These are phyloP conservation scores for Icerya purchasi DNA, from an alignment of 2,888 invertebrate species.

Conservation along the genomic window DNA sequence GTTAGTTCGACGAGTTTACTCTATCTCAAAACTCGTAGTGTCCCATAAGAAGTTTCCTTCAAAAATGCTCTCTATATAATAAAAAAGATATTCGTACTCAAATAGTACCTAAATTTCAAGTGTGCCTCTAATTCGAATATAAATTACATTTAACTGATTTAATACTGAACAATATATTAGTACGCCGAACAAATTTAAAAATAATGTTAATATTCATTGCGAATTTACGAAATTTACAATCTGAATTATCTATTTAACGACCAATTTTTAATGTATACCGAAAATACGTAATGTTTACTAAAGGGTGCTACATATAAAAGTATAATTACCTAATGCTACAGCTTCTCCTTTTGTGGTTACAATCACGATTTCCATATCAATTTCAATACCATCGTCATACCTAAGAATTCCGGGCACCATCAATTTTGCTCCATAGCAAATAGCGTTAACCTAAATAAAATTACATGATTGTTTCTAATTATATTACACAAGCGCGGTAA, in stretches of 20 bases:
- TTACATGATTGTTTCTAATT: too few relatives aligned
- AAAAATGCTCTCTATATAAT: too few relatives aligned
- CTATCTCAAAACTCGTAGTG: too few relatives aligned
- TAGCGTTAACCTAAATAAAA: constrained; percentile 72
- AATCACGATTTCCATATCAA: constrained; percentile 92
- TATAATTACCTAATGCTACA: constrained; percentile 39
- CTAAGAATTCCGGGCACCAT: constrained; percentile 87
- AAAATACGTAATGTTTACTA: not conserved
- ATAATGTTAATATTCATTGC: not conserved
- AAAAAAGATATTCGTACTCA: too few relatives aligned
- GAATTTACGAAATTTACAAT: not conserved
- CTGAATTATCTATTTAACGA: not conserved
- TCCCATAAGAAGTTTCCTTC: too few relatives aligned
- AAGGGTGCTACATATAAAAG: not conserved
- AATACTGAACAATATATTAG: too few relatives aligned
- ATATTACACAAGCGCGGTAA: constrained; percentile 3
- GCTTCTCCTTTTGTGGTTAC: constrained; percentile 95
- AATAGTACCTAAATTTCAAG: too few relatives aligned
- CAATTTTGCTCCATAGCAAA: constrained; percentile 97
- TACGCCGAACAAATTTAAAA: too few relatives aligned
- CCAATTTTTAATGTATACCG: not conserved
- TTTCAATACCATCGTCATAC: constrained; percentile 92
- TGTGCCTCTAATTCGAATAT: too few relatives aligned
- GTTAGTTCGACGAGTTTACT: too few relatives aligned
- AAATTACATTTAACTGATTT: too few relatives aligned